A percentile compares a stretch with the other conserved stretches of the same genome.
These are phyloP conservation scores for Falco cherrug DNA, from an alignment of 2,797 vertebrate genomes.

Conservation along the genomic window DNA sequence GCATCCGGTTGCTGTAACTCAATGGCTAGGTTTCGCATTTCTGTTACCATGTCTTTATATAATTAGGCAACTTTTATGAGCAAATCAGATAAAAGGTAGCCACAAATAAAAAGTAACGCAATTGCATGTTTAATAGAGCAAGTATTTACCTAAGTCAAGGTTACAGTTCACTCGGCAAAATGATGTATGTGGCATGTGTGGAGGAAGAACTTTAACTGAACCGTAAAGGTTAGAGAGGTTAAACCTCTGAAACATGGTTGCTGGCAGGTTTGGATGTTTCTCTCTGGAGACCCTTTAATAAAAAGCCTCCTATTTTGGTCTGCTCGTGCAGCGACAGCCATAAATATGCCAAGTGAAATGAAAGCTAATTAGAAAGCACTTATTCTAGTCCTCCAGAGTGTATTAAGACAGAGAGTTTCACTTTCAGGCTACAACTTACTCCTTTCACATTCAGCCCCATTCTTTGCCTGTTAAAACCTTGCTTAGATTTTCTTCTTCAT, in stretches of 20 bases:
- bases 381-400: slow-evolving; percentile 9
- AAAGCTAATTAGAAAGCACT: slow-evolving; percentile 53
- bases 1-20: background rate
- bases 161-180: background rate
- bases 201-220: slow-evolving; percentile 34
- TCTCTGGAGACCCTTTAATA: slow-evolving; percentile 1
- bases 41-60: background rate
- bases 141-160: background rate
- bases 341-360: slow-evolving; percentile 43
- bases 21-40: background rate
- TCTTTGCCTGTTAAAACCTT: background rate
- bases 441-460: background rate
- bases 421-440: background rate
- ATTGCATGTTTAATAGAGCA: background rate
- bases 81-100: background rate
- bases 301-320: background rate
- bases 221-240: slow-evolving; percentile 6
- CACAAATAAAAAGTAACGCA: background rate
- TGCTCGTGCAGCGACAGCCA: background rate
- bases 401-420: slow-evolving; percentile 1
- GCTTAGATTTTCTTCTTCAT: background rate
- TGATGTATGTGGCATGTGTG: background rate
- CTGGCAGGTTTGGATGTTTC: slow-evolving; percentile 9
- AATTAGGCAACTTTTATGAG: background rate
- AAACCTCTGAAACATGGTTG: slow-evolving; percentile 20